Base-by-base conservation (phyloP, 2,797 vertebrate species). In the Poeciliopsis turneri region DNA sequence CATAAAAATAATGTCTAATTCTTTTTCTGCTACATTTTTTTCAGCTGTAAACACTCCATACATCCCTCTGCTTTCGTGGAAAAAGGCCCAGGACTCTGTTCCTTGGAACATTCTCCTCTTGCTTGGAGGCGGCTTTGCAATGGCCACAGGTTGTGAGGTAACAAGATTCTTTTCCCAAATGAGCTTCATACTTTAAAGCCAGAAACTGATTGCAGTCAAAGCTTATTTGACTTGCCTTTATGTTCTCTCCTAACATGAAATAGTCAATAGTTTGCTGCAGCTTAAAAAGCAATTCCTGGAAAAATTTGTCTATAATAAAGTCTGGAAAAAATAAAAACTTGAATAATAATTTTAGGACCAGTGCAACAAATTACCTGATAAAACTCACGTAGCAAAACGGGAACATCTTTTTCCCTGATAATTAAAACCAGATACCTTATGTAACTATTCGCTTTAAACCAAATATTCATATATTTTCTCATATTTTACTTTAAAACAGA, bases 81-180 rank as follows among this genome's bases (percentile, higher is more conserved):
- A 95, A 89, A 98, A 97, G 88, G 97, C 95, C 9, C 98, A 99
- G 83, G 97, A 97, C 39, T 95, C 94, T 0, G 97, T 99, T 77
- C 98, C 98, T 43, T 99, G 98, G 98, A 98, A 98, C 81, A 97
- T 99, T 87, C 97, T 99, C 79, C 92, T 99, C 78, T 92, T 99
- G 80, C 96, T 99, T 0, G 98, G 98, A 84, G 98, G 98, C 1
- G 98, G 98, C 78, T 99, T 99, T 1, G 97, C 98, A 68, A 98
- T 99, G 97, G 98, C 98, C 43, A 98, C 98, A 90, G 98, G 95
- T 74, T 99, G 98, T 53, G 98, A 99, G 97, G 98, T 99, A 94
- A 83, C 72, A 3, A 33, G 16, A 23, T 33, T 87, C 87, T 1
- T 90, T 94, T 59, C 92, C 92, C 8, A 93, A 92, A 0, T 81